A percentile compares a stretch with the other conserved stretches of the same genome.
Evolutionary conservation across 2,113 vertebrate genomes (phyloP).

Genomic region (Sminthopsis crassicaudata): DNA sequence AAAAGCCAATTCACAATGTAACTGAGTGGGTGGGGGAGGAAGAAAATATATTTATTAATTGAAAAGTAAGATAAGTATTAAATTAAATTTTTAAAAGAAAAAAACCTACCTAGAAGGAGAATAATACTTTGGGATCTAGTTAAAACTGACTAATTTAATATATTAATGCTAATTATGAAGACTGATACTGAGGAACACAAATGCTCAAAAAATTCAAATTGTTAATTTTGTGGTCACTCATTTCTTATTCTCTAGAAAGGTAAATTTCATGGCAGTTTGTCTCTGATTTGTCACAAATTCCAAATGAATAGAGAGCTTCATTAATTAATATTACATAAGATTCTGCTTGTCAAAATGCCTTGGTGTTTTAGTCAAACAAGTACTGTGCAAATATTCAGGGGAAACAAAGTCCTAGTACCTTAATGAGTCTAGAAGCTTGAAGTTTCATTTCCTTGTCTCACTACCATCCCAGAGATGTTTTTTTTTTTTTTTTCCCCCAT

Average conservation of each 20-base stretch:
- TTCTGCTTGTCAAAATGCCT: slow-evolving; percentile 47
- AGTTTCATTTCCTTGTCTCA: neutral
- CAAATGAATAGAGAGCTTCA: slow-evolving; percentile 8
- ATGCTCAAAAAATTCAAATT: slow-evolving; percentile 37
- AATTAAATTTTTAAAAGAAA: neutral
- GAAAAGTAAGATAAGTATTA: neutral
- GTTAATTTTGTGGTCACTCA: slow-evolving; percentile 54
- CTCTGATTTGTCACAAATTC: slow-evolving; percentile 36
- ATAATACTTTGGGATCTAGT: slow-evolving; percentile 8
- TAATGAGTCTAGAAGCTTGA: neutral
- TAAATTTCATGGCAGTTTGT: slow-evolving; percentile 18
- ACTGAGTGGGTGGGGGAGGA: no score
- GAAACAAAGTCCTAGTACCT: neutral
- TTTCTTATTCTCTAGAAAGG: neutral
- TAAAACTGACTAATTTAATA: slow-evolving; percentile 35
- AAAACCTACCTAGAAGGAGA: slow-evolving; percentile 46
- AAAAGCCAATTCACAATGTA: neutral
- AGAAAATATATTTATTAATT: neutral
- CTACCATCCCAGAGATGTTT: neutral
- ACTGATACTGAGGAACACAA: neutral
- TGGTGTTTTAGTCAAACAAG: neutral
- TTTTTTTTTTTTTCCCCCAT: neutral
- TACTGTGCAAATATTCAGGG: slow-evolving; percentile 36
- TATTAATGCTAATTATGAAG: neutral
- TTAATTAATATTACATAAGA: slow-evolving; percentile 35